Evolutionary conservation across 2,888 invertebrate genomes (phyloP).

Genomic region (Vannuccia rotundouncinata): DNA sequence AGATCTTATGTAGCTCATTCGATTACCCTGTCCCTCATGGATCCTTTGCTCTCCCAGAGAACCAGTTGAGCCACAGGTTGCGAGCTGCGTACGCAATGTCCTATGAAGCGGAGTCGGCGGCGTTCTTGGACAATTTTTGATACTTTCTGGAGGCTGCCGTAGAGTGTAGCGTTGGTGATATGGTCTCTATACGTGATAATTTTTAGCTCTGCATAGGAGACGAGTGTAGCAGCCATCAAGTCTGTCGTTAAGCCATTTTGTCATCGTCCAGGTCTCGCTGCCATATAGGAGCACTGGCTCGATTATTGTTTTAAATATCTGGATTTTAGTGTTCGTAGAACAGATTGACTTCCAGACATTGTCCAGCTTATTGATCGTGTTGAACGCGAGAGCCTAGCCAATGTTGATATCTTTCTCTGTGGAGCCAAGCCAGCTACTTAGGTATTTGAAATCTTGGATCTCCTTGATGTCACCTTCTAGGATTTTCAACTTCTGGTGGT

Average conservation of each 20-base stretch:
- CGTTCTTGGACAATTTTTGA: neutral
- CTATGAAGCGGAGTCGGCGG: too few relatives aligned
- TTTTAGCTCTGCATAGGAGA: neutral
- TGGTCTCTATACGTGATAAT: neutral
- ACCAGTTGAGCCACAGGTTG: too few relatives aligned
- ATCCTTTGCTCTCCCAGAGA: too few relatives aligned
- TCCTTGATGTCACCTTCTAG: slow-evolving; percentile 8
- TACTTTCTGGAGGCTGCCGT: neutral
- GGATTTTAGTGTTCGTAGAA: neutral
- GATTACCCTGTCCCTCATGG: too few relatives aligned
- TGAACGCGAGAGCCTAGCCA: slow-evolving; percentile 4
- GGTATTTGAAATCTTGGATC: slow-evolving; percentile 7
- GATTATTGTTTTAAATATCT: neutral
- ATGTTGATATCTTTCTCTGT: slow-evolving; percentile 5
- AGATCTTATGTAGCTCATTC: too few relatives aligned
- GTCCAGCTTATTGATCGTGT: slow-evolving; percentile 12
- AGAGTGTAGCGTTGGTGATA: slow-evolving; percentile 1
- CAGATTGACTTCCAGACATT: neutral
- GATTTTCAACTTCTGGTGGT: neutral
- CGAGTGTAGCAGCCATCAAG: slow-evolving; percentile 9
- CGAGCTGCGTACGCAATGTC: too few relatives aligned
- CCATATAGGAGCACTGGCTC: neutral
- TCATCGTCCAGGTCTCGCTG: slow-evolving; percentile 15
- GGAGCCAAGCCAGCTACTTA: neutral
- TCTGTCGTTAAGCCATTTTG: neutral